Evolutionary conservation across 2,888 invertebrate genomes (phyloP).

Genomic region (Cantharis lateralis): DNA sequence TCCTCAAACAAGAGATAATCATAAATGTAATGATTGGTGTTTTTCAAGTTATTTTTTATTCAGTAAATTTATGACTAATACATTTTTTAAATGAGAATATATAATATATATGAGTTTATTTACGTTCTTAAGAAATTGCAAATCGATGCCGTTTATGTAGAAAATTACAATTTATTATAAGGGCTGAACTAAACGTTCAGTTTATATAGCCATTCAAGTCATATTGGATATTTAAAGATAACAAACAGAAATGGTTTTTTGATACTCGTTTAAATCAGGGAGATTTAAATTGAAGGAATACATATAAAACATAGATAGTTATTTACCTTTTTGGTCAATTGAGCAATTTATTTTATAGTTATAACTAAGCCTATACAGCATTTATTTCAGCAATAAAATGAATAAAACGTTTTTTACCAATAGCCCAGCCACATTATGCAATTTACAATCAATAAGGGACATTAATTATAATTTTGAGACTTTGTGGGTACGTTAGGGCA

Average conservation of each 20-base stretch:
- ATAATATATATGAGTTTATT: neutral
- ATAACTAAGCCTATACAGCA: neutral
- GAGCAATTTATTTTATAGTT: neutral
- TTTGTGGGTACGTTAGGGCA: neutral
- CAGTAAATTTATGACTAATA: neutral
- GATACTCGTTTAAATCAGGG: conserved; percentile 25
- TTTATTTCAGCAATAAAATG: neutral
- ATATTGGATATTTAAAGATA: conserved; percentile 24
- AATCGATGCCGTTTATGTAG: conserved; percentile 1
- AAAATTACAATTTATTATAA: conserved; percentile 4
- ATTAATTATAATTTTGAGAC: neutral
- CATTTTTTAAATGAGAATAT: neutral
- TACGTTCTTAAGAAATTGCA: neutral
- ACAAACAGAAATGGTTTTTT: conserved; percentile 27
- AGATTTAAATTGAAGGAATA: conserved; percentile 23
- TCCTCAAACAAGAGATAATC: neutral
- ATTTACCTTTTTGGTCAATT: neutral
- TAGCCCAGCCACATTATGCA: neutral
- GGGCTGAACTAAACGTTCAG: neutral
- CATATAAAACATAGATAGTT: neutral
- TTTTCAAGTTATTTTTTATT: neutral
- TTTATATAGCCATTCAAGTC: conserved; percentile 2
- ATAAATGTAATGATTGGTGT: neutral
- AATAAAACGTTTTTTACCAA: neutral
- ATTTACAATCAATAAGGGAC: neutral